A percentile compares a stretch with the other conserved stretches of the same genome.
These are phyloP conservation scores for Trilocha varians DNA, from an alignment of 2,888 invertebrate species.

Conservation along the genomic window DNA sequence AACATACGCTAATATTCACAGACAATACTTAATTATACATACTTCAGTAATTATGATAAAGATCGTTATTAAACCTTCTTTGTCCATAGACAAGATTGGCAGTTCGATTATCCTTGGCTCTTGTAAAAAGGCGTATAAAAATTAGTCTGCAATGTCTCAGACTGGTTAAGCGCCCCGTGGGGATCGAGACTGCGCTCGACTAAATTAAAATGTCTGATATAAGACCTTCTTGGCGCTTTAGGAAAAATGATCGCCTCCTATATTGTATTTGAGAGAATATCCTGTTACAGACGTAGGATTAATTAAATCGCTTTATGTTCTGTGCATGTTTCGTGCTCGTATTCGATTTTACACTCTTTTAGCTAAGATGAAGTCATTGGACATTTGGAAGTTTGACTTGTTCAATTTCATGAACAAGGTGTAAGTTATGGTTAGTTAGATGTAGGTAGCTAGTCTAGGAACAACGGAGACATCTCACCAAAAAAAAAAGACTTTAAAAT, in stretches of 20 bases:
- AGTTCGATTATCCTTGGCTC: constrained; percentile 64
- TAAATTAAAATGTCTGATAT: constrained; percentile 58
- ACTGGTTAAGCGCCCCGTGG: constrained; percentile 59
- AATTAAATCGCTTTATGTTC: constrained; percentile 1
- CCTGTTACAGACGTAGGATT: constrained; percentile 7
- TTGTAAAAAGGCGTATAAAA: constrained; percentile 61
- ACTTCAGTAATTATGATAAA: no score
- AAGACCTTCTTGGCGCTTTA: constrained; percentile 34
- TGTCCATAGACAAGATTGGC: constrained; percentile 60
- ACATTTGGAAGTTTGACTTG: no score
- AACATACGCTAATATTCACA: no score
- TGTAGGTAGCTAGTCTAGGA: no score
- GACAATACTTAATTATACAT: no score
- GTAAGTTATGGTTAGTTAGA: no score
- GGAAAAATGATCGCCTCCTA: constrained; percentile 38
- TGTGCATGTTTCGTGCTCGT: no score
- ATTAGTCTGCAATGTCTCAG: constrained; percentile 61
- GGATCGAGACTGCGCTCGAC: constrained; percentile 34
- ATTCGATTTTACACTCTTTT: no score
- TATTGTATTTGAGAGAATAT: constrained; percentile 9
- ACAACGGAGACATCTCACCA: no score
- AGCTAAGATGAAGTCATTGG: no score
- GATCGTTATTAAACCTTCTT: constrained; percentile 38
- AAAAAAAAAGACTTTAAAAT: no score
- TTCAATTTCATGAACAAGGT: no score